Base-by-base conservation (phyloP, 2,797 vertebrate genomes). In the Mus caroli region DNA sequence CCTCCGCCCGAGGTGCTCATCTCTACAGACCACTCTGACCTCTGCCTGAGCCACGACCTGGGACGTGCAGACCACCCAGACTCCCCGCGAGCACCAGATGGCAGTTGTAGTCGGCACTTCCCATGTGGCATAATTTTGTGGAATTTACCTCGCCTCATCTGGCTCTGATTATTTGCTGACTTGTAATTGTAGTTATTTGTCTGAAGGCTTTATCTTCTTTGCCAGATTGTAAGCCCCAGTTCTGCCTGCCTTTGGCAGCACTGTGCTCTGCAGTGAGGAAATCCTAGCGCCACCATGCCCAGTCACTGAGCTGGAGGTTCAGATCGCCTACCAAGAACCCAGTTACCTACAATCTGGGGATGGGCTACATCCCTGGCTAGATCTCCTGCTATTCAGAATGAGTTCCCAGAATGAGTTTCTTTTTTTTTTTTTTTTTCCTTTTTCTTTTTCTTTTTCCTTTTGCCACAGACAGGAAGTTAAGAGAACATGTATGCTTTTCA, bases 101-200 rank as follows among this genome's bases (percentile, higher is more conserved):
- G 95, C 64, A 37, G 60, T 13, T 11, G 2, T 7, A 2, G n/a
- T 28, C 0, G 0, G 85, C 62, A 52, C 64, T 94, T 60, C 69
- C 82, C 13, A 0, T 1, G 76, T 0, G 20, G 78, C 22, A 52
- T 87, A 52, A 94, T 97, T 95, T 83, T 1, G 1, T 67, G 58
- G 75, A 92, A 83, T 80, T 90, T 56, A 78, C 94, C 91, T 56
- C 96, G 43, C 71, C 83, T 80, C 96, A 91, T 79, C 88, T 94
- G 97, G 95, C 92, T 96, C 89, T 95, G 96, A 94, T 94, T 94
- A 96, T 75, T 95, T 60, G 89, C 86, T 62, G 91, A 89, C 91
- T 84, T 52, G 95, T 85, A 62, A 86, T 93, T 88, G 79, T 37
- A 43, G 79, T 92, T 71, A 89, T 87, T 89, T 82, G 22, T 28